phyloP scores from a whole-genome alignment of 2,113 vertebrate genomes.

The Calyptomena viridis region DNA sequence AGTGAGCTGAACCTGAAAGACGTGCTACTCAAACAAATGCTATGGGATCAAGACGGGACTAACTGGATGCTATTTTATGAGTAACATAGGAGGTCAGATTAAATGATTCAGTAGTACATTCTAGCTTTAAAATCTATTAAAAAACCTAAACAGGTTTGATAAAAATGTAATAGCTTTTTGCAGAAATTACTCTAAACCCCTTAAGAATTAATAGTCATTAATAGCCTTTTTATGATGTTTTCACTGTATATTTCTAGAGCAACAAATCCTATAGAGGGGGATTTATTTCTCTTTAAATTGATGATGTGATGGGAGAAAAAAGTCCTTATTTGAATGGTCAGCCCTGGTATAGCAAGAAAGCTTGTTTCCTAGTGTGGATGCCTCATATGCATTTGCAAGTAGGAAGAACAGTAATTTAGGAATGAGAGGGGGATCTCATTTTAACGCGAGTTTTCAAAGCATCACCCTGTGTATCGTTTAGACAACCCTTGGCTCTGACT shows the following conservation, averaged over 20 bases:
- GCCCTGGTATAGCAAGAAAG: background rate
- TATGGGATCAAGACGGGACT: background rate
- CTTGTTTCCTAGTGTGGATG: background rate
- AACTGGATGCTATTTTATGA: conserved; percentile 19
- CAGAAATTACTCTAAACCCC: background rate
- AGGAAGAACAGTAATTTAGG: conserved; percentile 9
- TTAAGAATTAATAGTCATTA: conserved; percentile 17
- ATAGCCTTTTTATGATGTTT: conserved; percentile 12
- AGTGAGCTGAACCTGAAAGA: background rate
- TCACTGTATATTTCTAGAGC: background rate
- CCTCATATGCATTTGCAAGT: background rate
- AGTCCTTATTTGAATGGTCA: background rate
- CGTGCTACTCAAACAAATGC: background rate
- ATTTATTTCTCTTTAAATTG: background rate
- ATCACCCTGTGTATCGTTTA: background rate
- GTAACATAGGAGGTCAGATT: background rate
- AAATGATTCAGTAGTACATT: conserved; percentile 14
- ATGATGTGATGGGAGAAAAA: background rate
- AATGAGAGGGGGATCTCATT: background rate
- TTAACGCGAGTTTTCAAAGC: background rate
- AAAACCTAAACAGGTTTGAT: conserved; percentile 12
- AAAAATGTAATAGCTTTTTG: conserved; percentile 2
- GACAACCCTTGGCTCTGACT: conserved; percentile 46
- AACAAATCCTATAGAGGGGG: background rate
- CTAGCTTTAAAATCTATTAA: conserved; percentile 21